Evolutionary conservation across 2,113 vertebrate genomes (phyloP).

Genomic region (Tympanuchus pallidicinctus): DNA sequence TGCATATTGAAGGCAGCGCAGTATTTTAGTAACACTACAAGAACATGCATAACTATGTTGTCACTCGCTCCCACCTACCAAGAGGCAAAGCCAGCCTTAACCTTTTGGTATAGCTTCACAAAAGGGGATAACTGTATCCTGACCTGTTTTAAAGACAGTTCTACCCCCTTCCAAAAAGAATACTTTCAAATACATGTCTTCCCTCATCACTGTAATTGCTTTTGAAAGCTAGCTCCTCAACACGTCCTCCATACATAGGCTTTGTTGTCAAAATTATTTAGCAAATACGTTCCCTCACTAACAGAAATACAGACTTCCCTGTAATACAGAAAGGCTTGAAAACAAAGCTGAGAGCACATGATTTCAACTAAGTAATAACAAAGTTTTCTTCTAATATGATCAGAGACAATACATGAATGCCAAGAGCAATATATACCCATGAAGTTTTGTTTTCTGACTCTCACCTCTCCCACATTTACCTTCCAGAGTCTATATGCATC

Average conservation of each 20-base stretch:
- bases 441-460: background rate
- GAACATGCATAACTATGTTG: background rate
- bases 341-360: background rate
- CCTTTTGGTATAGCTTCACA: fast-evolving
- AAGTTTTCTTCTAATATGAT: background rate
- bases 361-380: background rate
- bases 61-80: background rate
- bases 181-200: background rate
- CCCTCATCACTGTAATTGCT: background rate
- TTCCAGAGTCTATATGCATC: background rate
- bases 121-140: background rate
- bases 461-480: background rate
- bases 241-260: background rate
- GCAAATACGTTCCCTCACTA: background rate
- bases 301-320: background rate
- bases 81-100: background rate
- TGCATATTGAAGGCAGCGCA: conserved; percentile 18
- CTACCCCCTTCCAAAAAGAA: background rate
- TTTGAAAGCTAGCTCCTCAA: background rate
- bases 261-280: background rate
- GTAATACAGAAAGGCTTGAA: background rate
- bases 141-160: background rate
- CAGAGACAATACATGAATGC: background rate
- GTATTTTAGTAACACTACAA: background rate
- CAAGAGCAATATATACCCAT: background rate